These are phyloP conservation scores for Metridium senile DNA, from an alignment of 92 coral and sea anemone species.

Conservation along the genomic window DNA sequence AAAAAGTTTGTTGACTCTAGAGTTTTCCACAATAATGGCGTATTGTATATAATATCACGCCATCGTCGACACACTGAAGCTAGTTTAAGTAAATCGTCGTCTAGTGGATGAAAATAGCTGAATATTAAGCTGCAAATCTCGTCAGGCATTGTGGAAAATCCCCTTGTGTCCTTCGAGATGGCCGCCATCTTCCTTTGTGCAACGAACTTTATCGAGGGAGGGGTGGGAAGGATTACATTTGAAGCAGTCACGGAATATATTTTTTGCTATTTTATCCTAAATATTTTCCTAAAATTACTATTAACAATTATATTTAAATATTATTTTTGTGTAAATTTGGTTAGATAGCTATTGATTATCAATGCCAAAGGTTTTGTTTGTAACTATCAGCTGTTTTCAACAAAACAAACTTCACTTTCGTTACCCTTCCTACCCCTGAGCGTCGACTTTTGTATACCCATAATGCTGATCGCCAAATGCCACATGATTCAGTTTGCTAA, in stretches of 20 bases:
- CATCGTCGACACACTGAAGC: conserved; percentile 62
- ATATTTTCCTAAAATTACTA: too few species aligned
- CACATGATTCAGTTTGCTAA: conserved; percentile 10
- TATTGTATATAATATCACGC: conserved; percentile 53
- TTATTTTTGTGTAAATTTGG: too few species aligned
- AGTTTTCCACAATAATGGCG: conserved; percentile 52
- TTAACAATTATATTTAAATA: too few species aligned
- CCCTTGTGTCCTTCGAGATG: neutral
- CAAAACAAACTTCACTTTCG: neutral
- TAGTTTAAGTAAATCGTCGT: conserved; percentile 47
- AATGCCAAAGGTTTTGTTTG: neutral
- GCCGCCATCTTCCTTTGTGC: conserved; percentile 37
- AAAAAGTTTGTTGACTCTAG: conserved; percentile 38
- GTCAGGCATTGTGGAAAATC: conserved; percentile 51
- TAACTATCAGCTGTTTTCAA: conserved; percentile 2
- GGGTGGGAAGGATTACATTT: conserved; percentile 3
- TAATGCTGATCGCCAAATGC: neutral
- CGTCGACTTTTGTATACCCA: conserved; percentile 15
- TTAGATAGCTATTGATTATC: too few species aligned
- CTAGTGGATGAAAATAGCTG: conserved; percentile 56
- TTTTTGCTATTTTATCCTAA: neutral
- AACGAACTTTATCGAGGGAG: neutral
- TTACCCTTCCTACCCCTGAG: conserved; percentile 16
- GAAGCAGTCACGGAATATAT: neutral
- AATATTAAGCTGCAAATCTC: conserved; percentile 61